A percentile compares a stretch with the other conserved stretches of the same genome.
Conservation (phyloP, 2,888 invertebrate species). For the Rhodophaea formosa region DNA sequence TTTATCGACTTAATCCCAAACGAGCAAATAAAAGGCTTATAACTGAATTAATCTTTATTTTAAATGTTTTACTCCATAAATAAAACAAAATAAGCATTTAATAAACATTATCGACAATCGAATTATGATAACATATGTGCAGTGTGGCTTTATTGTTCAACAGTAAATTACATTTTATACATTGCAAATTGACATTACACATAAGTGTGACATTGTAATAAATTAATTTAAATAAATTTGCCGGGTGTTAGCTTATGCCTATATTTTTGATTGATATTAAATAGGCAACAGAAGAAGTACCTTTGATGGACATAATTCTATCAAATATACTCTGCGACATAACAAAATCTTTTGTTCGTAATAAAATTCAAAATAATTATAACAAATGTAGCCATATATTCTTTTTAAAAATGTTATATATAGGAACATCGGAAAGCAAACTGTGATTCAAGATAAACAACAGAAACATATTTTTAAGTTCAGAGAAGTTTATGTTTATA, state of each 20-base stretch:
- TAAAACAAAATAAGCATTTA: slow-evolving; percentile 66
- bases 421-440: background rate
- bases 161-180: slow-evolving; percentile 27
- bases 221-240: slow-evolving; percentile 5
- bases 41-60: slow-evolving; percentile 55
- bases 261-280: background rate
- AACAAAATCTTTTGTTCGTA: background rate
- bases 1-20: no score
- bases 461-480: background rate
- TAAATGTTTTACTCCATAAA: slow-evolving; percentile 62
- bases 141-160: slow-evolving; percentile 34
- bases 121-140: slow-evolving; percentile 47
- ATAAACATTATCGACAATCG: slow-evolving; percentile 54
- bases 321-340: background rate
- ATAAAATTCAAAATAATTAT: background rate
- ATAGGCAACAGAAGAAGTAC: background rate
- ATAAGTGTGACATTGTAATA: background rate
- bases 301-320: background rate
- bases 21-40: slow-evolving; percentile 25
- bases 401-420: background rate
- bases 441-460: background rate
- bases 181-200: slow-evolving; percentile 26
- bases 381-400: background rate
- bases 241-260: background rate
- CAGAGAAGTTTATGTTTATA: background rate